Base-by-base conservation (phyloP, 2,113 vertebrate genomes). In the Colistium nudipinnis region DNA sequence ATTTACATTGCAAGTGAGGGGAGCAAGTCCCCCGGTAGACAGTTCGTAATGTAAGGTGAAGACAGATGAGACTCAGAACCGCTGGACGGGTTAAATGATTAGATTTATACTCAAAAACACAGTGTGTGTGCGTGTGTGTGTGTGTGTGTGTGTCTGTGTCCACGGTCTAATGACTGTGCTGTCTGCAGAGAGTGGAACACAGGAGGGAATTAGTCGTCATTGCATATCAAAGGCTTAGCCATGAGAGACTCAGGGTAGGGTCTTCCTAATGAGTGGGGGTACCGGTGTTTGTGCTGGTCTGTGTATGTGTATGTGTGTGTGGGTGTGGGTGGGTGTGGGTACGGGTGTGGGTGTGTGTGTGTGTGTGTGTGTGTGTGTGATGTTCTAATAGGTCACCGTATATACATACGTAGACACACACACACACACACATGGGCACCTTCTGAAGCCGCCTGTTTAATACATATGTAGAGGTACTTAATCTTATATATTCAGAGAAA, bases 201-300 rank as follows among this genome's bases (percentile, higher is more conserved):
- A 87, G 79, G 76, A 82, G 91, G 92, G 91, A 91, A 92, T 91
- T 90, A 90, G 89, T 85, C 83, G 31, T 90, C 82, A 88, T 92
- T 93, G 89, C 89, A 92, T 92, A 93, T 93, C 91, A 93, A 93
- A 93, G 90, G 83, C 61, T 82, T 25, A 84, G 69, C 76, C 83
- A 79, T 90, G 80, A 74, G 85, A 88, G 87, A 89, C 82, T 76
- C 51, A 31, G 81, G 78, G 68, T 72, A 83, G 82, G 79, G 79
- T 84, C 83, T 82, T 79, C 82, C 66, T 90, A 93, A 92, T 91
- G 88, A 92, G 87, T 67, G 72, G 53, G 80, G 83, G 77, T 76
- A 80, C 76, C 54, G 59, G 74, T 87, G 81, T 78, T 38, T 78
- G 43, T 78, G 2, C 20, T 20, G 4, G 20, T 49, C 55, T 70